Base-by-base conservation (phyloP, 2,888 invertebrate genomes). In the Plagodis dolabraria region DNA sequence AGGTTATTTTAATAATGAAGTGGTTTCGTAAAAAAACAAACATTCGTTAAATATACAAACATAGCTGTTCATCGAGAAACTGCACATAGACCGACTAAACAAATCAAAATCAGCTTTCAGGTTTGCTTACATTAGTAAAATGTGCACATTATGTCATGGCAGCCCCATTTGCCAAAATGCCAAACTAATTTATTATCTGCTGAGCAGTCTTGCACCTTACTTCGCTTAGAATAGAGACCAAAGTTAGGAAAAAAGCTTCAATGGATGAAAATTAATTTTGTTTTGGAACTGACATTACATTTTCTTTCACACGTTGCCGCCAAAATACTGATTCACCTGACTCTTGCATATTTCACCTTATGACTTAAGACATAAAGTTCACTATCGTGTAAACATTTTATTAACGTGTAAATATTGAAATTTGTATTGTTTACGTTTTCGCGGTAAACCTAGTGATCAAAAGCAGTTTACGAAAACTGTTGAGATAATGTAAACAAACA, bases 91-190 rank as follows among this genome's bases (percentile, higher is more conserved):
- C 22, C 47, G 42, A 45, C 40, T 33, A 44, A 51, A 38, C 38
- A 33, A 35, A 59, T 54, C 45, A 60, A 40, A 52, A 40, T 33
- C 49, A 44, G 10, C 22, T 11, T 43, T 47, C 47, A 5, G 42
- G 33, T 47, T 53, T 63, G 58, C 34, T 58, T 58, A 58, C 43
- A 22, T 55, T 58, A 10, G 42, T 43, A n/a, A 55, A 55, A 63
- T 58, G 50, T 58, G 55, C 40, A 22, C 22, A 4, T 63, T 63
- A 56, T 34, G 7, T 52, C 42, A 40, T 50, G 42, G 57, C 46
- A 53, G 36, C 56, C 46, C 33, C 40, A 22, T 22, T 22, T 22
- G 22, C 22, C 6, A 47, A 22, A 22, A 6, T 43, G 34, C 51
- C 7, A 47, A 58, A 45, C 46, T 47, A 36, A 53, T 49, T 53